Evolutionary conservation across 1,140 invertebrate genomes (phyloP).

Genomic region (Solenopsis fugax): DNA sequence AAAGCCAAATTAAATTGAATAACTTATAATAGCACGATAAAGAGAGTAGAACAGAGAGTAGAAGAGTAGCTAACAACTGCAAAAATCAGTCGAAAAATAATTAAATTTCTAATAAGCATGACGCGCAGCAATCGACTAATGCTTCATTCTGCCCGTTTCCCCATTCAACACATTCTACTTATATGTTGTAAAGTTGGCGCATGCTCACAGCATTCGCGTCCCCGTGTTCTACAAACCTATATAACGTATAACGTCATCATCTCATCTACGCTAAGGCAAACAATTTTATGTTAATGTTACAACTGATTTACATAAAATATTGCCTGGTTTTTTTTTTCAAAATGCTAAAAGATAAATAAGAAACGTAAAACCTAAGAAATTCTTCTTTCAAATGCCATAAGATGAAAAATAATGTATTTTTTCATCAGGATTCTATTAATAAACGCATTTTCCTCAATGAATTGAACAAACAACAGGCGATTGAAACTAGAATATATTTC

Average conservation of each 20-base stretch:
- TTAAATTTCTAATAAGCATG: slow-evolving; percentile 36
- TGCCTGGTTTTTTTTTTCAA: neutral
- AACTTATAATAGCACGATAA: too few relatives aligned
- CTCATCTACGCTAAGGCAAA: slow-evolving; percentile 28
- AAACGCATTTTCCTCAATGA: neutral
- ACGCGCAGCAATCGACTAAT: slow-evolving; percentile 18
- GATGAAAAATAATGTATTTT: slow-evolving; percentile 1
- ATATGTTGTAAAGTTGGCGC: slow-evolving; percentile 6
- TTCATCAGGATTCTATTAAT: neutral
- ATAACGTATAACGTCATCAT: slow-evolving; percentile 59
- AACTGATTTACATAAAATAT: neutral
- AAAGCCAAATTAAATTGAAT: too few relatives aligned
- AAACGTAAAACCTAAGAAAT: neutral
- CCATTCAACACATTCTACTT: neutral
- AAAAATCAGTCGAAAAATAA: neutral
- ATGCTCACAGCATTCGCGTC: slow-evolving; percentile 24
- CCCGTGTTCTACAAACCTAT: slow-evolving; percentile 54
- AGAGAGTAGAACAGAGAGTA: too few relatives aligned
- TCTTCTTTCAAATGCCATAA: neutral
- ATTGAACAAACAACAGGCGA: neutral
- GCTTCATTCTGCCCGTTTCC: neutral
- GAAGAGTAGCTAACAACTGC: neutral
- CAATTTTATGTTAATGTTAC: slow-evolving; percentile 28
- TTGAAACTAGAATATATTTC: neutral
- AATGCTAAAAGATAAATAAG: neutral